Base-by-base conservation (phyloP, 2,113 vertebrate species). In the Carassius carassius region DNA sequence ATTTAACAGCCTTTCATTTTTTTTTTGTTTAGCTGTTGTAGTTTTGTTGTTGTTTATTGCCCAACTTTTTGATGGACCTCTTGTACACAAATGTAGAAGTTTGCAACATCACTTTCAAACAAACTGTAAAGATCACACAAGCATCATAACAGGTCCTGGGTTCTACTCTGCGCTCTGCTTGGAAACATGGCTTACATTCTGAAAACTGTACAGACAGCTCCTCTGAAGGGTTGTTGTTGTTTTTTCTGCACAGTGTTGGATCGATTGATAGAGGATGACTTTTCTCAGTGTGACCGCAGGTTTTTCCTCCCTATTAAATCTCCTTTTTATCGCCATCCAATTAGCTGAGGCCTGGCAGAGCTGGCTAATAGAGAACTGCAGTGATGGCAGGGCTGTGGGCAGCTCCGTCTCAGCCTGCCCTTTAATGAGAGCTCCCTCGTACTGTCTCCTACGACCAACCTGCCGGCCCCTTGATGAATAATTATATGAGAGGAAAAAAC, bases 341-440 rank as follows among this genome's bases (percentile, higher is more conserved):
- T 90, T 92, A 90, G 86, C 83, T 85, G 85, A 84, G 90, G 80
- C 84, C 91, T 90, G 87, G 89, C 82, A 83, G 87, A 16, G 72
- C 80, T 21, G 72, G 65, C 74, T 51, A 35, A 78, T 90, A 75
- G 49, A 0, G 0, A 14, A 78, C 77, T 41, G 49, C 10, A 49
- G 69, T 35, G 91, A 72, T 35, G 75, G 89, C 11, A 32, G 65
- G 73, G 69, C 19, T 81, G 79, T 86, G 89, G 82, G 84, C 88
- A 91, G 88, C 47, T 77, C 41, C 25, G 54, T 25, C 84, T 86
- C 75, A 74, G 63, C 70, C 84, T 82, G 77, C 82, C 83, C 93
- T 94, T 93, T 93, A 95, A 94, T 92, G 91, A 92, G 86, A 60
- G 75, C 85, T 72, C 83, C 69, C 9, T 89, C 65, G 70, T 84